phyloP scores from a whole-genome alignment of 2,888 invertebrate genomes.

The Dolichopus griseipennis region DNA sequence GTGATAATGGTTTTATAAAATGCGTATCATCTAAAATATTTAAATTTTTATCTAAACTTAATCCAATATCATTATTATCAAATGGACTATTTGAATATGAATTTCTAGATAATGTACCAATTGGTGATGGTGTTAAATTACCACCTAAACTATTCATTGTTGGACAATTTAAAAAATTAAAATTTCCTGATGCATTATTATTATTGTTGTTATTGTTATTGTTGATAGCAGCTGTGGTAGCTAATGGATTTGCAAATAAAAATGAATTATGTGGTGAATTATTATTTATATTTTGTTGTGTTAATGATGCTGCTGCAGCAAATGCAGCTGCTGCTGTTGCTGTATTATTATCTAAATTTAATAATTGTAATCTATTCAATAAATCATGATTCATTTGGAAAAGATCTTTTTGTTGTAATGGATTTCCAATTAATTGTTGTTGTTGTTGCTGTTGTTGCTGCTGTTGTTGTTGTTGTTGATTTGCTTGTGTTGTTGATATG shows the following conservation, averaged over 20 bases:
- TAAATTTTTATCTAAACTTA: slow-evolving; percentile 42
- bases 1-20: slow-evolving; percentile 60
- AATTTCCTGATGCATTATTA: slow-evolving; percentile 30
- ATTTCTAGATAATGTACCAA: slow-evolving; percentile 39
- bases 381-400: slow-evolving; percentile 44
- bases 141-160: slow-evolving; percentile 25
- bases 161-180: slow-evolving; percentile 37
- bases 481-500: slow-evolving; percentile 27
- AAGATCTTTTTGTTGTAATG: slow-evolving; percentile 37
- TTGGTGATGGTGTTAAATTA: slow-evolving; percentile 38
- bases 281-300: slow-evolving; percentile 22
- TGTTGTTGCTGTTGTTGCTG: slow-evolving; percentile 12
- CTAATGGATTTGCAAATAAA: slow-evolving; percentile 42
- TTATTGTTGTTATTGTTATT: slow-evolving; percentile 27
- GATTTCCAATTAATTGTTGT: slow-evolving; percentile 18
- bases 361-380: slow-evolving; percentile 39
- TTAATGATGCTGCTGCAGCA: slow-evolving; percentile 22
- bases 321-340: slow-evolving; percentile 19
- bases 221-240: slow-evolving; percentile 31
- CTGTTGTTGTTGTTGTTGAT: slow-evolving; percentile 17
- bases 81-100: slow-evolving; percentile 38
- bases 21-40: slow-evolving; percentile 48
- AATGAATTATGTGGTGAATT: slow-evolving; percentile 40
- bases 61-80: slow-evolving; percentile 32
- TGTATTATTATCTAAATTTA: slow-evolving; percentile 33